Conservation (phyloP, 2,888 invertebrate genomes). For the Cephus pygmeus region DNA sequence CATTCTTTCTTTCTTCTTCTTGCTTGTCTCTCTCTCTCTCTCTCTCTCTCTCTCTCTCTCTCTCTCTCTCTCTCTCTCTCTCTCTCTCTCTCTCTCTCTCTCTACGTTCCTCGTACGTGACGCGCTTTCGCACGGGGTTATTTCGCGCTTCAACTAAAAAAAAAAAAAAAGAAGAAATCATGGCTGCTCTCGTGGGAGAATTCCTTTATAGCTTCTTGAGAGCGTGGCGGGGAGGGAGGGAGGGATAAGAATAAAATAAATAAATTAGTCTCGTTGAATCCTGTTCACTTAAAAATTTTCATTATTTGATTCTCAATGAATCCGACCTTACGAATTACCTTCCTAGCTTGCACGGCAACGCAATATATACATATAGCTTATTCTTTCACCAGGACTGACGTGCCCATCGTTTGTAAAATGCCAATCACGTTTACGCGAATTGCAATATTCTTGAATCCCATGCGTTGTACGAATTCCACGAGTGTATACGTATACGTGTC, state of each 20-base stretch:
- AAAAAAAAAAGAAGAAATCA: conserved; percentile 1
- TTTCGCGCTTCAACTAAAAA: conserved; percentile 25
- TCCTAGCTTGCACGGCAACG: background rate
- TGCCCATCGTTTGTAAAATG: background rate
- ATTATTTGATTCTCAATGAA: background rate
- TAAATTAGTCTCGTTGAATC: background rate
- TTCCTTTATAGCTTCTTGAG: background rate
- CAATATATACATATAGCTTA: background rate
- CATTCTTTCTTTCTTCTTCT: background rate
- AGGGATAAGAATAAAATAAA: background rate
- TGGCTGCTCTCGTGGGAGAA: background rate
- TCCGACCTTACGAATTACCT: background rate
- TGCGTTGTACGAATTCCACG: background rate
- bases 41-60: conserved; percentile 9
- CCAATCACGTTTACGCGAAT: background rate
- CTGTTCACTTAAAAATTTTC: background rate
- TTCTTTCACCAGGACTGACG: background rate
- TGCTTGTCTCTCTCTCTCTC: conserved; percentile 7
- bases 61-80: conserved; percentile 9
- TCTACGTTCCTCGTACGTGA: conserved; percentile 28
- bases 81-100: conserved; percentile 10
- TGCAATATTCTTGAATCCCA: background rate
- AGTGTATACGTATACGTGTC: background rate
- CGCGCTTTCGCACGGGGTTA: conserved; percentile 46
- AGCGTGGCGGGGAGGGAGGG: background rate